Evolutionary conservation across 2,888 invertebrate genomes (phyloP), one percentile per base, ranked within the genome.

Genomic region (Drosophila mimica): DNA sequence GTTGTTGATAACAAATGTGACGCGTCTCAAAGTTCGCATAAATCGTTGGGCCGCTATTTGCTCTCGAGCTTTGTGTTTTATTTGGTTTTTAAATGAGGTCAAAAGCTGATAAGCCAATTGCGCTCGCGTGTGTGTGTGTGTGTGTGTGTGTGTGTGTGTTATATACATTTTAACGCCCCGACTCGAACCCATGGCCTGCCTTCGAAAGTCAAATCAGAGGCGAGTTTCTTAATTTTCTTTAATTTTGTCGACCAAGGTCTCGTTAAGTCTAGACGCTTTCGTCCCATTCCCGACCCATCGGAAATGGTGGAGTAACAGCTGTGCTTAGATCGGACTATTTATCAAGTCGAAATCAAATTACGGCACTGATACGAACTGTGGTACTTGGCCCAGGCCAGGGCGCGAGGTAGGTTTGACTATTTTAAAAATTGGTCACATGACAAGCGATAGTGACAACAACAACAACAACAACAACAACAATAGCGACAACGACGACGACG

Each of bases 71-170:
- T 67, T 80, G 76, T 61, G 79, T 76, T 85, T 77, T 90, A 87
- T 89, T 89, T 89, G 86, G 76, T 79, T 87, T 89, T 87, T 68
- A 88, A 87, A 89, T 89, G 91, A 89, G 86, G 86, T 87, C 86
- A 87, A 87, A 89, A 82, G 91, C 82, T 83, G 89, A 87, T 87
- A 87, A 89, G 82, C 74, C 61, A 13, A 60, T 20, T 43, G n/a
- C 48, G 59, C n/a, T 8, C 13, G 13, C 11, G 28, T 13, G 34
- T 34, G 30, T 15, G 7, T 63, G 38, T 57, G 30, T 25, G 36
- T 28, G 15, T 15, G 38, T 17, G 33, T n/a, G 25, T 13, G 28
- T 34, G 38, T 34, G 38, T 60, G 28, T 43, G 31, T 61, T 15
- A 30, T 71, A 56, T 76, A 46, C 15, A 77, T 72, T 81, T 77